phyloP scores from a whole-genome alignment of 1,140 invertebrate genomes.

The Lasioglossum baleicum region DNA sequence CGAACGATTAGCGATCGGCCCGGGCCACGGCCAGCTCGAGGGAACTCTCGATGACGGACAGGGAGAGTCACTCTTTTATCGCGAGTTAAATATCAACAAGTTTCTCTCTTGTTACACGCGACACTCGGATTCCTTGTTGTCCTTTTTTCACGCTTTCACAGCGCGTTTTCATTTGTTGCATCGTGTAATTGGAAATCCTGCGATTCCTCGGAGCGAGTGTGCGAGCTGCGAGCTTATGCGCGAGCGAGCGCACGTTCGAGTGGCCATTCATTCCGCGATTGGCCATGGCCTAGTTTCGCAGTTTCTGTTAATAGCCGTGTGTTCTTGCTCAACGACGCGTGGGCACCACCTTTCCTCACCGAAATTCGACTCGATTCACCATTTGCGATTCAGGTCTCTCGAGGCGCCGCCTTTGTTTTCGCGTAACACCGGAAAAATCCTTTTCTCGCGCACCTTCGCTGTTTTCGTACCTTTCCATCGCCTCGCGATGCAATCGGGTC shows the following conservation, averaged over 20 bases:
- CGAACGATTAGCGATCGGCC: neutral
- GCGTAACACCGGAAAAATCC: too few relatives aligned
- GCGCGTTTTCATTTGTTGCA: neutral
- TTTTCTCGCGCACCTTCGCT: too few relatives aligned
- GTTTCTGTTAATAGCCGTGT: conserved; percentile 39
- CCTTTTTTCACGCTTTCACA: conserved; percentile 18
- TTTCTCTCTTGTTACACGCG: neutral
- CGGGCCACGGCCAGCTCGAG: neutral
- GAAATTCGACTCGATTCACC: conserved; percentile 6
- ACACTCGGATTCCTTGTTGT: neutral
- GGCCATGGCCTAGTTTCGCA: conserved; percentile 42
- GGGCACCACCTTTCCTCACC: neutral
- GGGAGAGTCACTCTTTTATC: neutral
- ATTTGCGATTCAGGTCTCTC: too few relatives aligned
- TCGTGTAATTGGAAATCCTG: conserved; percentile 6
- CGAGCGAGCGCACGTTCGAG: conserved; percentile 15
- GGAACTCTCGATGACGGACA: neutral
- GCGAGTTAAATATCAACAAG: neutral
- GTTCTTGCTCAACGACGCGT: conserved; percentile 20
- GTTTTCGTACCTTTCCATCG: too few relatives aligned
- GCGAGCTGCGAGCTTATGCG: neutral
- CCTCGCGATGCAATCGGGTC: too few relatives aligned
- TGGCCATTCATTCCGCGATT: conserved; percentile 45
- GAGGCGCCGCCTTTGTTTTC: too few relatives aligned
- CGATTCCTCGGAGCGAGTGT: neutral